Conservation (phyloP, 2,113 vertebrate genomes). For the Coryphaenoides rupestris region DNA sequence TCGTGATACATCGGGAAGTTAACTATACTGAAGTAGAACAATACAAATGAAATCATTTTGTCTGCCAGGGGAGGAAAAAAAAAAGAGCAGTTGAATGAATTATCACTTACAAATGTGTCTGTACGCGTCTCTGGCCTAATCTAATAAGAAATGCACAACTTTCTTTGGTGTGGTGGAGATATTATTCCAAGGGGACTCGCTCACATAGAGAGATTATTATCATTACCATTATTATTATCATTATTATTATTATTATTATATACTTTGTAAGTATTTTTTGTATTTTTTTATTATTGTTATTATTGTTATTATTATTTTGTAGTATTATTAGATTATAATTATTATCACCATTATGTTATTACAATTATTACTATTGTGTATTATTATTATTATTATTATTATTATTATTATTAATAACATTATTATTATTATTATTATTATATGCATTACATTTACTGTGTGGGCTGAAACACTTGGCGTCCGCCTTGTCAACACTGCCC, state of each 20-base stretch:
- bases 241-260: too few relatives aligned
- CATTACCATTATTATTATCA: too few relatives aligned
- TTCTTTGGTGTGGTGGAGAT: slow-evolving; percentile 23
- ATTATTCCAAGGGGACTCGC: not conserved
- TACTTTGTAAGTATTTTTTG: too few relatives aligned
- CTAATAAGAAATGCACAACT: slow-evolving; percentile 13
- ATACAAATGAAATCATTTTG: slow-evolving; percentile 12
- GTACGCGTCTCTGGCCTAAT: slow-evolving; percentile 6
- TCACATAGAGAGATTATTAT: slow-evolving; percentile 8
- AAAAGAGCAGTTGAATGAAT: slow-evolving; percentile 42
- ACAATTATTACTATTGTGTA: too few relatives aligned
- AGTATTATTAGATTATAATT: too few relatives aligned
- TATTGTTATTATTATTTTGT: too few relatives aligned
- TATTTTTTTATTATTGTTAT: too few relatives aligned
- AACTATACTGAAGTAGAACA: slow-evolving; percentile 18
- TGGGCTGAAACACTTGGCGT: not conserved
- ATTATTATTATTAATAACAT: too few relatives aligned
- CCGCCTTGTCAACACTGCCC: slow-evolving; percentile 56
- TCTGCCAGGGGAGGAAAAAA: slow-evolving; percentile 22
- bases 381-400: too few relatives aligned
- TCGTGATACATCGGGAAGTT: slow-evolving; percentile 21
- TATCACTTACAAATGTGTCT: slow-evolving; percentile 51
- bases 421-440: too few relatives aligned
- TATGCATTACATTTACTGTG: too few relatives aligned
- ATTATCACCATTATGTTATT: too few relatives aligned